These are phyloP conservation scores for Crotalus tigris DNA, from an alignment of 2,113 vertebrate species.

Conservation along the genomic window DNA sequence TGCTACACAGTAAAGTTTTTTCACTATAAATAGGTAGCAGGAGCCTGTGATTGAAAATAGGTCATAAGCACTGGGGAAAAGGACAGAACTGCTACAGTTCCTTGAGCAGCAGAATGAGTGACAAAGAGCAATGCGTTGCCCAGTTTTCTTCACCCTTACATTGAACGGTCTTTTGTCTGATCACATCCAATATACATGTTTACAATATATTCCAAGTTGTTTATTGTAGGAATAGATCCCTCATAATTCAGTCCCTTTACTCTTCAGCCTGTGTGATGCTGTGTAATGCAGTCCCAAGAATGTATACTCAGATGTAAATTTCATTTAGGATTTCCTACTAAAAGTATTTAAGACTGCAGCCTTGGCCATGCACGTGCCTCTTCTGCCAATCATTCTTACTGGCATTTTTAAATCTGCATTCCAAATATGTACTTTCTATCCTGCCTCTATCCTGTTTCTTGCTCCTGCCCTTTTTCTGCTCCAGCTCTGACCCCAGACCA, in stretches of 20 bases:
- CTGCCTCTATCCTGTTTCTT: conserved; percentile 1
- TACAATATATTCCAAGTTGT: background rate
- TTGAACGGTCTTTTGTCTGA: background rate
- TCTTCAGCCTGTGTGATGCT: background rate
- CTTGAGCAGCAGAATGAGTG: background rate
- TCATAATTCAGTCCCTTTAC: background rate
- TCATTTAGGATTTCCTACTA: background rate
- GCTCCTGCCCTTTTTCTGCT: conserved; percentile 10
- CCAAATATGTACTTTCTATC: background rate
- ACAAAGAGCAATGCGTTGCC: background rate
- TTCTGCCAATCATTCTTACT: background rate
- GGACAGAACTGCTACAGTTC: background rate
- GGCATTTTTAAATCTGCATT: background rate
- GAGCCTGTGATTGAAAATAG: background rate
- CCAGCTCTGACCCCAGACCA: conserved; percentile 5
- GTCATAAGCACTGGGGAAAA: background rate
- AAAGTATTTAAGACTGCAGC: background rate
- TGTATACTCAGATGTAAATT: background rate
- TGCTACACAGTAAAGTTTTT: background rate
- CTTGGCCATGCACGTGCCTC: background rate
- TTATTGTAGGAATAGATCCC: background rate
- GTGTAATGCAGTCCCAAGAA: background rate
- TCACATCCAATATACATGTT: background rate
- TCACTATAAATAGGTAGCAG: background rate
- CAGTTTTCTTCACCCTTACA: background rate